Evolutionary conservation across 2,888 invertebrate genomes (phyloP).

Genomic region (Eristalis intricaria): DNA sequence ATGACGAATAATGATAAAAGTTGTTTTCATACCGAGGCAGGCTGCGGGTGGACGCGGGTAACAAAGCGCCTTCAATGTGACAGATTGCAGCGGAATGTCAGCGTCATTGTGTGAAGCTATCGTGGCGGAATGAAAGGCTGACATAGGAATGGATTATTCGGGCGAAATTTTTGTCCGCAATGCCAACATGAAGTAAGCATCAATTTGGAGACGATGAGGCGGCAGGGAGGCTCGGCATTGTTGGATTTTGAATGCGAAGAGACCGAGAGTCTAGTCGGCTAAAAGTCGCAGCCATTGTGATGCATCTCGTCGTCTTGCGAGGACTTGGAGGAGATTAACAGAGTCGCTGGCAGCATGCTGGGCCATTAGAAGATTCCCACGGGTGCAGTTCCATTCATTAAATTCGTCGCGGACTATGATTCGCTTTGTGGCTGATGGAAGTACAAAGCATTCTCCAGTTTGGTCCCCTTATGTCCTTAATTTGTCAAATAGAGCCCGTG

Average conservation of each 20-base stretch:
- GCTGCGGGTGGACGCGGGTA: background rate
- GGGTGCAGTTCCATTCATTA: background rate
- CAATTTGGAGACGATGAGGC: background rate
- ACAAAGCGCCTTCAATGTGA: slow-evolving; percentile 2
- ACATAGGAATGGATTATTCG: background rate
- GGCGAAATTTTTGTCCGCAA: background rate
- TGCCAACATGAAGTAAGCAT: background rate
- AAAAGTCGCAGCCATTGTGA: background rate
- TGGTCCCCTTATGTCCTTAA: too few species aligned
- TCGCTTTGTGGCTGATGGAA: too few species aligned
- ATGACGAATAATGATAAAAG: slow-evolving; percentile 61
- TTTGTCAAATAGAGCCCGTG: too few species aligned
- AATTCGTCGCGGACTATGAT: too few species aligned
- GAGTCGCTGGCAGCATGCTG: background rate
- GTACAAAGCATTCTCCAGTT: too few species aligned
- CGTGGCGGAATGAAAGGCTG: background rate
- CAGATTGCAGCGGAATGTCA: slow-evolving; percentile 2
- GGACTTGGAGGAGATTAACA: background rate
- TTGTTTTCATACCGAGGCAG: slow-evolving; percentile 2
- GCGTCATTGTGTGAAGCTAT: slow-evolving; percentile 4
- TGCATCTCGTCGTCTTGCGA: background rate
- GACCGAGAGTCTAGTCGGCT: background rate
- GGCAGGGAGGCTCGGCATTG: background rate
- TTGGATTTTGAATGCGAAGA: background rate
- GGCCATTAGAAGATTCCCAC: background rate